These are phyloP conservation scores for Pelosia muscerda DNA, from an alignment of 2,888 invertebrate species.

Conservation along the genomic window DNA sequence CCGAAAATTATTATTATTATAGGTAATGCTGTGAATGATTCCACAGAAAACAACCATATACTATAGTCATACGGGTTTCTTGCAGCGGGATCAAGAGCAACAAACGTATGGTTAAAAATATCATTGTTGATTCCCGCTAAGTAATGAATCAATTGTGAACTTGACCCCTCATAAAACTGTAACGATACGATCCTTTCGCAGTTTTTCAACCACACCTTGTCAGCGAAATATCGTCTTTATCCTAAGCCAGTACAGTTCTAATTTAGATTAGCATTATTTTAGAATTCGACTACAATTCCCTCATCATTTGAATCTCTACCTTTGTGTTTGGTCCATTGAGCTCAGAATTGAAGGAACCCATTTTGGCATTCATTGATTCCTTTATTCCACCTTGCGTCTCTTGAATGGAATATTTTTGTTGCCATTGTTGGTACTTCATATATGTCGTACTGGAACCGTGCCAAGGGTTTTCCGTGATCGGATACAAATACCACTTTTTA, in stretches of 20 bases:
- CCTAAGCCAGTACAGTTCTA: conserved; percentile 26
- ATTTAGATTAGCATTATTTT: conserved; percentile 27
- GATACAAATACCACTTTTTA: conserved; percentile 58
- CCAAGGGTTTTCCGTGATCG: conserved; percentile 74
- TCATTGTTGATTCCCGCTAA: conserved; percentile 54
- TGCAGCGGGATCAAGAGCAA: conserved; percentile 15
- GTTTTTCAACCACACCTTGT: conserved; percentile 39
- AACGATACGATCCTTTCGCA: conserved; percentile 59
- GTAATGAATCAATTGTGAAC: conserved; percentile 72
- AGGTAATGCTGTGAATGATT: no score
- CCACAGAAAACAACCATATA: not conserved
- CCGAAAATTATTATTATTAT: no score
- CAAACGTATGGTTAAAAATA: conserved; percentile 50
- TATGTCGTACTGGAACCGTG: conserved; percentile 69
- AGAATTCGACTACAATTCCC: conserved; percentile 22
- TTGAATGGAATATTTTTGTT: conserved; percentile 83
- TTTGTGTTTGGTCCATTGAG: conserved; percentile 34
- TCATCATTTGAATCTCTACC: conserved; percentile 25
- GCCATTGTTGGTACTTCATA: conserved; percentile 74
- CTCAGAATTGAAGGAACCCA: conserved; percentile 49
- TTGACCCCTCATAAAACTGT: conserved; percentile 74
- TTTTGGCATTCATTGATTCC: conserved; percentile 68
- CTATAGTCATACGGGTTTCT: not conserved
- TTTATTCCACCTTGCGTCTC: conserved; percentile 67
- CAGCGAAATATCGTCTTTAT: conserved; percentile 54